Evolutionary conservation across 2,888 invertebrate genomes (phyloP).

Genomic region (Heliconius ethilla): DNA sequence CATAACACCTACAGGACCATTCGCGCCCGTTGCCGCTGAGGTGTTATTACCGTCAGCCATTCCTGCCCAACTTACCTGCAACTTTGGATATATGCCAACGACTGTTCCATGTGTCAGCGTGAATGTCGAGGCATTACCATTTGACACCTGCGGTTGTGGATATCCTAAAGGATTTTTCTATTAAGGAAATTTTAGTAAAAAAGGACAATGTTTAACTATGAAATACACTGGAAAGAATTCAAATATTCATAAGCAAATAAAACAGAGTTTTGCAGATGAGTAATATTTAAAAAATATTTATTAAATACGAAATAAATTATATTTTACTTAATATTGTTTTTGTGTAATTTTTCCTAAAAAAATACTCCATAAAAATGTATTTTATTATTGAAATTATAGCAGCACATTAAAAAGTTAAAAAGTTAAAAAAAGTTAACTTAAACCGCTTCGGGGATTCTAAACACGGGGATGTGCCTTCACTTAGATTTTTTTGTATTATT

Average conservation of each 20-base stretch:
- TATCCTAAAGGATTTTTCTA: conserved; percentile 46
- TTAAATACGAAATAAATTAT: conserved; percentile 16
- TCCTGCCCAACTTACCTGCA: conserved; percentile 57
- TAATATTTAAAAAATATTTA: conserved; percentile 1
- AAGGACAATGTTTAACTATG: neutral
- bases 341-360: neutral
- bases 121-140: conserved; percentile 53
- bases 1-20: conserved; percentile 27
- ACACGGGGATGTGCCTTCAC: too few species aligned
- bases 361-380: neutral
- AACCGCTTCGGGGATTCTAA: too few species aligned
- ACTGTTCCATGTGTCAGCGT: conserved; percentile 54
- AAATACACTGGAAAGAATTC: neutral
- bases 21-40: conserved; percentile 50
- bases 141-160: conserved; percentile 43
- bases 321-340: neutral
- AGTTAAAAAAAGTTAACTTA: too few species aligned
- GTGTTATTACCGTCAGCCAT: conserved; percentile 54
- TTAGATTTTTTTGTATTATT: too few species aligned
- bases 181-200: conserved; percentile 33
- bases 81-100: conserved; percentile 48
- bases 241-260: neutral
- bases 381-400: too few species aligned
- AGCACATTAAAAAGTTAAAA: too few species aligned
- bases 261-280: neutral